A percentile compares a stretch with the other conserved stretches of the same genome.
phyloP scores from a whole-genome alignment of 2,797 vertebrate species.

The Podarcis siculus region DNA sequence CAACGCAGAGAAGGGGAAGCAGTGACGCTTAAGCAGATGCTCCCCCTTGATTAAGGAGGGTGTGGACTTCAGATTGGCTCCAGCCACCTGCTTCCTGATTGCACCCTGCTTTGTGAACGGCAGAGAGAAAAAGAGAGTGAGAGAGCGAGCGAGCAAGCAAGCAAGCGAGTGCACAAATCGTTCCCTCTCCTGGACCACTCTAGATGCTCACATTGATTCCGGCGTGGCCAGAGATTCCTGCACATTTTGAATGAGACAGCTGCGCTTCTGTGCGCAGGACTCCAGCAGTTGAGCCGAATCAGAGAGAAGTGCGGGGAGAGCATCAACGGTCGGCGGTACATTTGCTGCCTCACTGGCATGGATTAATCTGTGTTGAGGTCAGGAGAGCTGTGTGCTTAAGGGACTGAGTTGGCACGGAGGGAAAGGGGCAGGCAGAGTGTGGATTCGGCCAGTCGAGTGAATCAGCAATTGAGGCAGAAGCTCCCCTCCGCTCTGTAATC shows the following conservation, averaged over 20 bases:
- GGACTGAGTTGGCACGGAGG: constrained; percentile 59
- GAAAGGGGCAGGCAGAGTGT: constrained; percentile 36
- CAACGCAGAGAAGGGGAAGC: constrained; percentile 65
- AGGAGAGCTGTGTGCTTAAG: constrained; percentile 72
- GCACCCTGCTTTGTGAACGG: constrained; percentile 72
- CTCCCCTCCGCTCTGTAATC: constrained; percentile 70
- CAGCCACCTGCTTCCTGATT: constrained; percentile 76
- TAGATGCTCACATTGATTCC: constrained; percentile 75
- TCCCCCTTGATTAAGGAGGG: constrained; percentile 64
- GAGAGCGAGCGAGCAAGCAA: neutral
- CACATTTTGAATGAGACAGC: constrained; percentile 72
- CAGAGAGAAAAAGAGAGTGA: constrained; percentile 34
- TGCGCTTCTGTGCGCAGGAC: constrained; percentile 68
- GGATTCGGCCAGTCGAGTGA: constrained; percentile 72
- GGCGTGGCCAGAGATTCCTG: constrained; percentile 70
- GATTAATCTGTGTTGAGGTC: constrained; percentile 75
- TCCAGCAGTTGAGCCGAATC: constrained; percentile 70
- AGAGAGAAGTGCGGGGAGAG: constrained; percentile 61
- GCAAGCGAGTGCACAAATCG: constrained; percentile 51
- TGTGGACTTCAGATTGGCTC: constrained; percentile 68
- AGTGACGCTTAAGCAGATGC: constrained; percentile 68
- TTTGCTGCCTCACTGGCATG: constrained; percentile 69
- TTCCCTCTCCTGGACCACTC: constrained; percentile 71
- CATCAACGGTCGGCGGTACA: constrained; percentile 65
- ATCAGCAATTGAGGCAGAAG: constrained; percentile 67